Conservation (phyloP, 2,888 invertebrate genomes). For the Globia sparganii region DNA sequence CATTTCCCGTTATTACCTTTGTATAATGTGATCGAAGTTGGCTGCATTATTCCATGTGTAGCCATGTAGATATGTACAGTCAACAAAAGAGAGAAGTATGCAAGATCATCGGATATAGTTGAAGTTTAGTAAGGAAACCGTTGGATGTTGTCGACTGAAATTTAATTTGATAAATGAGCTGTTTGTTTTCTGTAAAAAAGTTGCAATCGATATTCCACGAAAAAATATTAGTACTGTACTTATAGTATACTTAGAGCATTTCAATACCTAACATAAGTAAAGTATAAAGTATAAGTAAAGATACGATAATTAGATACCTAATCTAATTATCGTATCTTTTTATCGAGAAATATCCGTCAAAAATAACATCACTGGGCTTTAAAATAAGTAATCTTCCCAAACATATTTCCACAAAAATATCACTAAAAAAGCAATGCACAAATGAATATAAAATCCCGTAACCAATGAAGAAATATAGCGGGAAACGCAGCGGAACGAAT, state of each 20-base stretch:
- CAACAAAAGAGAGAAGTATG: no score
- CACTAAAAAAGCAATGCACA: not conserved
- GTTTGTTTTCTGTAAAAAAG: no score
- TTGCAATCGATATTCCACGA: no score
- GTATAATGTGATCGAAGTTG: constrained; percentile 9
- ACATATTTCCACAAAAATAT: not conserved
- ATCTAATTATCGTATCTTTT: not conserved
- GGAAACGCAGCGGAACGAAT: constrained; percentile 29
- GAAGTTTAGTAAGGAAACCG: no score
- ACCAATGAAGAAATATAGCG: constrained; percentile 42
- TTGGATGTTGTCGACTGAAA: no score
- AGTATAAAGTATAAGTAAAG: no score
- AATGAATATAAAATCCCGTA: constrained; percentile 25
- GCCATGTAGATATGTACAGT: not conserved
- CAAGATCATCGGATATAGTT: no score
- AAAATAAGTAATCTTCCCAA: not conserved
- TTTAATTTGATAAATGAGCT: no score
- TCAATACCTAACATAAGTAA: not conserved
- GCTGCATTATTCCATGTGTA: constrained; percentile 9
- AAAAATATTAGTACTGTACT: no score
- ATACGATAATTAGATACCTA: no score
- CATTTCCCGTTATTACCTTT: constrained; percentile 23
- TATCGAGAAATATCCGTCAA: not conserved
- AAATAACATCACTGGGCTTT: not conserved
- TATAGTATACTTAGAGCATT: not conserved